Conservation (phyloP, 1,140 invertebrate genomes). For the Pseudomyrmex pallidus region DNA sequence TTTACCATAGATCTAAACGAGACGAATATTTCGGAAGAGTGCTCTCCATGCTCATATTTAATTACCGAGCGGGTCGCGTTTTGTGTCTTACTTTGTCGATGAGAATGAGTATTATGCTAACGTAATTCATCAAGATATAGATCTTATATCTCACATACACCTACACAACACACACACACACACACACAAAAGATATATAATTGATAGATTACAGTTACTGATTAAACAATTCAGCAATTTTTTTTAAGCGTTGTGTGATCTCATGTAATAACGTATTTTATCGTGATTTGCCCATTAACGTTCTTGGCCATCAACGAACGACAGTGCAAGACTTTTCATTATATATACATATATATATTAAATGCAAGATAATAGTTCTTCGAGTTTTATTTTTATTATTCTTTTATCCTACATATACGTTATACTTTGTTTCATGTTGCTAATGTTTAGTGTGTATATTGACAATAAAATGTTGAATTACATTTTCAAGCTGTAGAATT, state of each 20-base stretch:
- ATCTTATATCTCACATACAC: conserved; percentile 49
- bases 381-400: conserved; percentile 48
- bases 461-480: conserved; percentile 45
- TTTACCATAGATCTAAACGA: conserved; percentile 84
- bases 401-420: conserved; percentile 26
- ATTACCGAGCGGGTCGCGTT: conserved; percentile 79
- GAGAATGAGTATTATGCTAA: conserved; percentile 72
- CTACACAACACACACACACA: too few relatives aligned
- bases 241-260: conserved; percentile 69
- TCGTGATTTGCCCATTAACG: conserved; percentile 33
- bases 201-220: conserved; percentile 69
- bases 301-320: conserved; percentile 43
- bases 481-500: conserved; percentile 34
- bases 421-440: conserved; percentile 30
- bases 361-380: conserved; percentile 34
- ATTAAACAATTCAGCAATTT: conserved; percentile 59
- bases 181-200: conserved; percentile 52
- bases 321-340: conserved; percentile 42
- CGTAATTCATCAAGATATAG: conserved; percentile 65
- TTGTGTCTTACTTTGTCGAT: conserved; percentile 73
- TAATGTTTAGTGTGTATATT: conserved; percentile 42
- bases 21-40: conserved; percentile 78
- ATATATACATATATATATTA: not conserved
- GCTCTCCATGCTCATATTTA: conserved; percentile 81
- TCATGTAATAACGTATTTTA: conserved; percentile 69